These are phyloP conservation scores for Seira musarum DNA, from an alignment of 2,888 invertebrate species.

Conservation along the genomic window DNA sequence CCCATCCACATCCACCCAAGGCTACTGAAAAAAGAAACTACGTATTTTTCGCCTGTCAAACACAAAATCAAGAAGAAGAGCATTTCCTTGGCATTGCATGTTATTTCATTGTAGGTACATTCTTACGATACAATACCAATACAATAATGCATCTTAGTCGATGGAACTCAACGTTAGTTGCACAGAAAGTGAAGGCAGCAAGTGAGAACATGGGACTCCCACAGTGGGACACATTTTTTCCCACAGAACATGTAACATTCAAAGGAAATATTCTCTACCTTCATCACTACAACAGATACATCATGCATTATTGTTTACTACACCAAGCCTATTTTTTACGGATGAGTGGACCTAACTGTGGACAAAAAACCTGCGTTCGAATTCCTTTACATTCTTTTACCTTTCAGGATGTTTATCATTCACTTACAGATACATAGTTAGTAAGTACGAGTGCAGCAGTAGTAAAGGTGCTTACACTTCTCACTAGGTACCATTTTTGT, in stretches of 20 bases:
- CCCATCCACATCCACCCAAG: too few relatives aligned
- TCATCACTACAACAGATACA: neutral
- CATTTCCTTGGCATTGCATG: neutral
- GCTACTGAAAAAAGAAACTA: too few relatives aligned
- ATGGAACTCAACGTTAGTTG: too few relatives aligned
- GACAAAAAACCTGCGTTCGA: constrained; percentile 5
- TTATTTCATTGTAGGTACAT: too few relatives aligned
- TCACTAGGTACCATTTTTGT: constrained; percentile 2
- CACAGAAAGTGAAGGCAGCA: too few relatives aligned
- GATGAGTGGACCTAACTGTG: neutral
- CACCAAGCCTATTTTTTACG: neutral
- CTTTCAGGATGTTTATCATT: neutral
- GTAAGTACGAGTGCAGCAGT: neutral
- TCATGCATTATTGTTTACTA: neutral
- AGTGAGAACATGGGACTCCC: constrained; percentile 56
- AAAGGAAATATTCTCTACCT: constrained; percentile 39
- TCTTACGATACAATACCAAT: too few relatives aligned
- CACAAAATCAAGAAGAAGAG: constrained; percentile 11
- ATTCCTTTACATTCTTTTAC: neutral
- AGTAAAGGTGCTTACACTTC: neutral
- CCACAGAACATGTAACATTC: constrained; percentile 52
- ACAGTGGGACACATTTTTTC: constrained; percentile 53
- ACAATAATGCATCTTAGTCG: too few relatives aligned
- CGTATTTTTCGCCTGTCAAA: too few relatives aligned
- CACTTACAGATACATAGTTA: neutral